Evolutionary conservation across 1,140 invertebrate genomes (phyloP), one percentile per base, ranked within the genome.

Genomic region (Ctenoplectra terminalis): DNA sequence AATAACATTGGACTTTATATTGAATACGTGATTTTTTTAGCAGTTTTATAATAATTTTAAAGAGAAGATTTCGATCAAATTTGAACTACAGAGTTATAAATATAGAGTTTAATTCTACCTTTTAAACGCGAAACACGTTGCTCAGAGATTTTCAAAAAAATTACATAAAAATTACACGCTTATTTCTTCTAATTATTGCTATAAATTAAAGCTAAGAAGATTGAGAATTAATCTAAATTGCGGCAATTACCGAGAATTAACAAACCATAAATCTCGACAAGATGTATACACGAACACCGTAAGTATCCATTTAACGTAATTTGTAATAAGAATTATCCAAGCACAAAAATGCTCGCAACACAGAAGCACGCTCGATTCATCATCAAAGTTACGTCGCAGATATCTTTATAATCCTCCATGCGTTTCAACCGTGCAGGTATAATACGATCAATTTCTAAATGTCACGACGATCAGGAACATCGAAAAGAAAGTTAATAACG

Each of bases 401-500:
- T 20, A 20, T 26, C 40, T 66, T 48, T 66, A 2, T 9, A 20
- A 20, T 26, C 26, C 13, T 1, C 5, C n/a, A 34, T 4, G 2
- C 13, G 5, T 31, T 15, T 5, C 26, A 48, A 13, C 15, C 20
- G 29, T 2, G 15, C 56, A 4, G 0, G 26, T 2, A 70, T 50
- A 70, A 70, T 11, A 31, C 43, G 48, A 70, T 70, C 52, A 70
- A 70, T 70, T n/a, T 52, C 50, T 15, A 52, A 37, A n/a, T 52
- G 31, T 37, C 31, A 54, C 67, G 67, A 29, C 20, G 29, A 34
- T 29, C 9, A 15, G 67, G 11, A 50, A 70, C 46, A 17, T 29
- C 26, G 11, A 3, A 34, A 52, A 70, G 48, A 70, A 70, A 34
- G 67, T 70, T 70, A 70, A 70, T 70, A 50, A 70, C 67, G 50